A percentile compares a stretch with the other conserved stretches of the same genome.
Conservation (phyloP, 2,797 vertebrate species). For the Trichosurus vulpecula region DNA sequence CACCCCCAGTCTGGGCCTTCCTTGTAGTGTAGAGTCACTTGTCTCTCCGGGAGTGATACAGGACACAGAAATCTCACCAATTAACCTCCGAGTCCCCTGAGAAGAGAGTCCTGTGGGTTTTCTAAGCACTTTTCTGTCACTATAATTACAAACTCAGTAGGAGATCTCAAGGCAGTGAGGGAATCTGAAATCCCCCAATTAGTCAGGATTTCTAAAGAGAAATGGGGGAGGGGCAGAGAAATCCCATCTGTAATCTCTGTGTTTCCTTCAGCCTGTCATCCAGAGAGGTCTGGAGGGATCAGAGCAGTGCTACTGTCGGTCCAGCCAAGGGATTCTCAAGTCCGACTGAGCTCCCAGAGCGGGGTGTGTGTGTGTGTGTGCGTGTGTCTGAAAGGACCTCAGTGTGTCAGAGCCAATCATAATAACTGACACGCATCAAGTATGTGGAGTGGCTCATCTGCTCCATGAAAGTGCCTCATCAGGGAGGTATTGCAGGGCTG, state of each 20-base stretch:
- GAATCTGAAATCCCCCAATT: conserved; percentile 23
- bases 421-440: too few species aligned
- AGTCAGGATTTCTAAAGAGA: not conserved
- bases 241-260: not conserved
- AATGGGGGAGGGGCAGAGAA: not conserved
- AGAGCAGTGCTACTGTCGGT: not conserved
- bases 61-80: conserved; percentile 58
- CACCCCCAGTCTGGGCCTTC: not conserved
- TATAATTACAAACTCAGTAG: not conserved
- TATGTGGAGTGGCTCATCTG: not conserved
- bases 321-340: not conserved
- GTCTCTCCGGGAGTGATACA: not conserved
- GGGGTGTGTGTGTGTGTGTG: too few species aligned
- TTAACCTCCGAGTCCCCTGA: conserved; percentile 71
- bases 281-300: not conserved
- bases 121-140: conserved; percentile 23
- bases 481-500: not conserved
- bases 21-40: not conserved
- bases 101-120: conserved; percentile 70
- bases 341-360: not conserved
- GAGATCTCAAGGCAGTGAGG: not conserved
- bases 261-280: not conserved
- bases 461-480: not conserved
- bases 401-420: not conserved
- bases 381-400: not conserved